Conservation (phyloP, 2,888 invertebrate species). For the Drosophila sordidapex region DNA sequence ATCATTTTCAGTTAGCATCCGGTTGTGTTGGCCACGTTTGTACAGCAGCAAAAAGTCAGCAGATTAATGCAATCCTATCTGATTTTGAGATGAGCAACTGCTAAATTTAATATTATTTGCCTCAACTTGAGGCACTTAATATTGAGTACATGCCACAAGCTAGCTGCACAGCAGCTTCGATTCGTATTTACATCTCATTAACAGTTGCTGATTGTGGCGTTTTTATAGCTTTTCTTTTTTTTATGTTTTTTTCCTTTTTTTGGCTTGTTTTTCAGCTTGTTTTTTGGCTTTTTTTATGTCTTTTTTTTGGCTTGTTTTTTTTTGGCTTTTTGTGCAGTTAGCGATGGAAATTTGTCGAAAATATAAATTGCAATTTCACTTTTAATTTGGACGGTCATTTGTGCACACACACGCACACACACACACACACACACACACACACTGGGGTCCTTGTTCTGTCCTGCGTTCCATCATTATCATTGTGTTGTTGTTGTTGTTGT, state of each 20-base stretch:
- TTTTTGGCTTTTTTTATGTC: not conserved
- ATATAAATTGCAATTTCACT: constrained; percentile 78
- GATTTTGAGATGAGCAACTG: not conserved
- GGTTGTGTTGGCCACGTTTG: no score
- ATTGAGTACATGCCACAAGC: not conserved
- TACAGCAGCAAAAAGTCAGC: not conserved
- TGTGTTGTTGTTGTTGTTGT: constrained; percentile 20
- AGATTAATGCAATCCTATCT: not conserved
- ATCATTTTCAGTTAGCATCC: not conserved
- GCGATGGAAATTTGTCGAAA: constrained; percentile 76
- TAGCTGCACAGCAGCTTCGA: not conserved
- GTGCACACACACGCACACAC: not conserved
- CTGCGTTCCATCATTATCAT: constrained; percentile 68
- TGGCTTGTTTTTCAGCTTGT: constrained; percentile 1
- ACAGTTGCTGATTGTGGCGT: not conserved
- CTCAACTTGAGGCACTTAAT: not conserved
- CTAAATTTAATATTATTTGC: not conserved
- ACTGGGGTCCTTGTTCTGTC: constrained; percentile 42
- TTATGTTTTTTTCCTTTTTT: not conserved
- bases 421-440: not conserved
- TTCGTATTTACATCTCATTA: constrained; percentile 23
- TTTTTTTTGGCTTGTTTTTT: constrained; percentile 4
- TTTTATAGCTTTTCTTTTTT: not conserved
- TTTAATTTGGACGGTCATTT: constrained; percentile 62
- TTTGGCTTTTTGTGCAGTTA: constrained; percentile 59